These are phyloP conservation scores for Amazona vittata DNA, from an alignment of 2,113 vertebrate species.

Conservation along the genomic window DNA sequence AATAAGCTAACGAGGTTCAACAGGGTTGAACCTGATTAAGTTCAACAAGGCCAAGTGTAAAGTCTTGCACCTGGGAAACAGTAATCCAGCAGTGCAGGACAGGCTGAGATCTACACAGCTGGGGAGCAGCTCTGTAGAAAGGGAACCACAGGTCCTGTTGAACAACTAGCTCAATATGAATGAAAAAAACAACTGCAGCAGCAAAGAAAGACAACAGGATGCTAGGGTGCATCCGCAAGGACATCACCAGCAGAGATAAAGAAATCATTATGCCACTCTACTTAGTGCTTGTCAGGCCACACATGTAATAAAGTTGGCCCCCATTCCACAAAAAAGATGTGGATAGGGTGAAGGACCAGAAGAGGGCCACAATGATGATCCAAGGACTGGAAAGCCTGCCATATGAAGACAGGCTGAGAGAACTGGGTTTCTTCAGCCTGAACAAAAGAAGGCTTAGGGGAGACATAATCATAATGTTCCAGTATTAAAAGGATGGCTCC, in stretches of 20 bases:
- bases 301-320: not conserved
- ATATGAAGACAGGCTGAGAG: not conserved
- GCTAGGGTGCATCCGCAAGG: not conserved
- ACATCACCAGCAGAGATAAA: not conserved
- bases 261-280: not conserved
- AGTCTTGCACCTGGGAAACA: not conserved
- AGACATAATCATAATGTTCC: not conserved
- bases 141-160: not conserved
- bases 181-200: not conserved
- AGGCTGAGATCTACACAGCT: not conserved
- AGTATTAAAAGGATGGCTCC: not conserved
- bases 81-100: not conserved
- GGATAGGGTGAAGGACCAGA: not conserved
- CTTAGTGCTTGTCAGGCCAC: not conserved
- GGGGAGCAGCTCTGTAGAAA: not conserved
- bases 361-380: not conserved
- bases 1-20: not conserved
- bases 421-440: not conserved
- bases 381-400: not conserved
- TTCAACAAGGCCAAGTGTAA: not conserved
- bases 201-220: not conserved
- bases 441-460: not conserved
- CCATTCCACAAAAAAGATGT: not conserved
- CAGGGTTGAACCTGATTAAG: not conserved
- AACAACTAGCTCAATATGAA: not conserved